A percentile compares a stretch with the other conserved stretches of the same genome.
phyloP scores from a whole-genome alignment of 2,113 vertebrate species.

The Motacilla tschutschensis region DNA sequence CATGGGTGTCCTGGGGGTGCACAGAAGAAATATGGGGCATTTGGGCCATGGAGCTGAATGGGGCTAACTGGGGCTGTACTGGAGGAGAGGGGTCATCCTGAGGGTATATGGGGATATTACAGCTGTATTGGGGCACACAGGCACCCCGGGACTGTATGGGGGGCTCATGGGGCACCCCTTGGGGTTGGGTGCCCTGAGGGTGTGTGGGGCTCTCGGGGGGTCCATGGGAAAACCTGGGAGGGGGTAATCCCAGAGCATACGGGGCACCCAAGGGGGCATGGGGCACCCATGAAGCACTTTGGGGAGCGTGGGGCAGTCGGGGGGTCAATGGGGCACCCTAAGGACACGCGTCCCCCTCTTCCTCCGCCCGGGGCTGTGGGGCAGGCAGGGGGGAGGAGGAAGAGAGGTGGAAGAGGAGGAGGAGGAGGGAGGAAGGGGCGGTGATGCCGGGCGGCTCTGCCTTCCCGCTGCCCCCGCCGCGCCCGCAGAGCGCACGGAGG shows the following conservation, averaged over 20 bases:
- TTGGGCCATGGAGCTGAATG: background rate
- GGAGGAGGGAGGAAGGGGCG: conserved; percentile 53
- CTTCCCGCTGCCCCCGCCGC: conserved; percentile 21
- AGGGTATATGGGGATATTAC: too few relatives aligned
- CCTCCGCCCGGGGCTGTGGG: background rate
- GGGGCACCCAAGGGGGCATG: background rate
- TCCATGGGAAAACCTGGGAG: background rate
- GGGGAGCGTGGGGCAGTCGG: background rate
- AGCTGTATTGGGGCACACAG: background rate
- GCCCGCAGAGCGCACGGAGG: background rate
- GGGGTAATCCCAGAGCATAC: background rate
- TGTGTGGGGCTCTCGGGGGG: background rate
- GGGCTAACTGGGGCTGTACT: background rate
- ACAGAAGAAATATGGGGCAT: background rate
- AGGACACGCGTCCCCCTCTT: background rate
- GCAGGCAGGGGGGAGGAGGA: conserved; percentile 20
- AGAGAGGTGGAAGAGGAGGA: conserved; percentile 27
- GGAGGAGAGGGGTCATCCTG: background rate
- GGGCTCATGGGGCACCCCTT: background rate
- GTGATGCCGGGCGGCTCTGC: conserved; percentile 50
- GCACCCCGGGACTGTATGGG: background rate
- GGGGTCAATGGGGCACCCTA: background rate
- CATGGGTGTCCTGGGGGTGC: background rate
- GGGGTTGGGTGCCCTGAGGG: background rate
- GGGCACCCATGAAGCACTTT: background rate